A percentile compares a stretch with the other conserved stretches of the same genome.
phyloP scores from a whole-genome alignment of 2,797 vertebrate genomes.

The Schizopygopsis pylzovi region DNA sequence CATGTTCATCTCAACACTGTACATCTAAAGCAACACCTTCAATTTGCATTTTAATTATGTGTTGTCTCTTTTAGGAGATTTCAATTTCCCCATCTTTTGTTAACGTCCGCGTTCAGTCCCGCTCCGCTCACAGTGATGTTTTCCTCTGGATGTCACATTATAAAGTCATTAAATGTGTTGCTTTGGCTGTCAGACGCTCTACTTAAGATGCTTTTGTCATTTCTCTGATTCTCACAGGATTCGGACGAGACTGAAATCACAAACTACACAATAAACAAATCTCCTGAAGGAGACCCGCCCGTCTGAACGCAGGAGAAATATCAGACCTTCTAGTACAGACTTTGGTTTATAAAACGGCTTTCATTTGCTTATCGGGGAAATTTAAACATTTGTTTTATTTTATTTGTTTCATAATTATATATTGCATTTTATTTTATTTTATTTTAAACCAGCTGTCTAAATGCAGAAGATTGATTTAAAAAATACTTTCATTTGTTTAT shows the following conservation, averaged over 20 bases:
- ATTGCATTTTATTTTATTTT: too few relatives aligned
- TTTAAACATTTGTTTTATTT: too few relatives aligned
- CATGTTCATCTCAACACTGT: neutral
- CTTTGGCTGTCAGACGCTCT: too few relatives aligned
- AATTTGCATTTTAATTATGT: slow-evolving; percentile 12
- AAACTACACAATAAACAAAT: neutral
- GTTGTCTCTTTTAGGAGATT: neutral
- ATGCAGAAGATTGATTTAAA: too few relatives aligned
- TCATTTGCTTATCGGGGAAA: neutral
- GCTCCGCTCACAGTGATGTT: neutral
- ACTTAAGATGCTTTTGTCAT: neutral
- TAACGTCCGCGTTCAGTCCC: neutral
- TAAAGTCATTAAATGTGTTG: neutral
- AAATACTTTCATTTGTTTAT: too few relatives aligned
- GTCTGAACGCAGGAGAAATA: neutral
- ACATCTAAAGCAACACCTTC: neutral
- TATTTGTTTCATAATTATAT: too few relatives aligned
- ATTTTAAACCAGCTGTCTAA: too few relatives aligned
- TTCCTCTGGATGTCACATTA: neutral
- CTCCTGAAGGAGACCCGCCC: neutral
- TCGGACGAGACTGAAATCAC: neutral
- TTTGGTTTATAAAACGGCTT: neutral
- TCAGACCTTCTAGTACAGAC: neutral
- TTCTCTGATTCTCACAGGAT: neutral
- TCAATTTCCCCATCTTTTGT: neutral